Conservation (phyloP, 2,113 vertebrate genomes). For the Telmatochromis bifrenatus region DNA sequence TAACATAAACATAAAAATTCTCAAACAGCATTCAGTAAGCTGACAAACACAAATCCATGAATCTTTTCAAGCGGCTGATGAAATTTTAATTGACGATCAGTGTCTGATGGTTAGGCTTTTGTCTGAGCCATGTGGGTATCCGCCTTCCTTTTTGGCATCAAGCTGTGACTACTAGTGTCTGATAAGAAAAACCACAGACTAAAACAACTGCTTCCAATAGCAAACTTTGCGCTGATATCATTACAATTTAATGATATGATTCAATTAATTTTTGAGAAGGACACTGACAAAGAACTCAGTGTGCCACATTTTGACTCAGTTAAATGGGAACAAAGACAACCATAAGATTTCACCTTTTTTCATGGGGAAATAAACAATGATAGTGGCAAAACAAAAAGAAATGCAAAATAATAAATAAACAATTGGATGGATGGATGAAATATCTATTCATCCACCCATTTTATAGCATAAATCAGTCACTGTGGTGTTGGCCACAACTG, state of each 20-base stretch:
- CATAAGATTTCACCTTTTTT: neutral
- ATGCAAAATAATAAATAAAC: neutral
- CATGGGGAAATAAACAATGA: neutral
- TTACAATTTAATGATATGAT: constrained; percentile 5
- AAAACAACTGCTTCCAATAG: constrained; percentile 34
- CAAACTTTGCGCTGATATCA: constrained; percentile 10
- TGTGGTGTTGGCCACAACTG: neutral
- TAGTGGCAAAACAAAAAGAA: neutral
- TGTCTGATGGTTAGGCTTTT: constrained; percentile 28
- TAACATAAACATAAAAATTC: constrained; percentile 3
- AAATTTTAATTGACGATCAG: constrained; percentile 50
- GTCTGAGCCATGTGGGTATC: constrained; percentile 12
- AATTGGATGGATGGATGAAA: neutral
- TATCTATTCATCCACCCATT: neutral
- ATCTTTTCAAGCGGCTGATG: constrained; percentile 27
- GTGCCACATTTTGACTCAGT: neutral
- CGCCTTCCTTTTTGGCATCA: constrained; percentile 16
- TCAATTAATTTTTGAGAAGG: neutral
- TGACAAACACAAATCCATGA: constrained; percentile 32
- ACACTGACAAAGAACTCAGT: neutral
- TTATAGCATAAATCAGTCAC: neutral
- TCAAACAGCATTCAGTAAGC: constrained; percentile 12
- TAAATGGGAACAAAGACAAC: neutral
- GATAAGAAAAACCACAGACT: constrained; percentile 28
- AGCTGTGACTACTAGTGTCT: constrained; percentile 29